phyloP scores from a whole-genome alignment of 1,140 invertebrate species.

The Scaptodrosophila lebanonensis region DNA sequence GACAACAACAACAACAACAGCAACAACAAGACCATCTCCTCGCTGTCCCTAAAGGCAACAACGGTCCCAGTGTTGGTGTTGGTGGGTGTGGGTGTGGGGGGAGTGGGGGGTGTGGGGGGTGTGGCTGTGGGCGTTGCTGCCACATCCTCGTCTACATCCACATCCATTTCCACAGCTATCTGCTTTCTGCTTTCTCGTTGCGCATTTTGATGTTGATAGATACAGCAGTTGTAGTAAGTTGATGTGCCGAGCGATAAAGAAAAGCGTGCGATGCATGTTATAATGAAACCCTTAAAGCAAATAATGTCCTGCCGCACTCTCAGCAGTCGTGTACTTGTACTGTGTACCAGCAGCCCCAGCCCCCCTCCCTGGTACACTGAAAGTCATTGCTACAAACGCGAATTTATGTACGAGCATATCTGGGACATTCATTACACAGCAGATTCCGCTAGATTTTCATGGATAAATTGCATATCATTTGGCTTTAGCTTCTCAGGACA shows the following conservation, averaged over 20 bases:
- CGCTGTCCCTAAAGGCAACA: too few relatives aligned
- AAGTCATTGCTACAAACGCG: not conserved
- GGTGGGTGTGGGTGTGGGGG: not conserved
- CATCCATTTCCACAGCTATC: constrained; percentile 25
- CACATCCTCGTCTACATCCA: not conserved
- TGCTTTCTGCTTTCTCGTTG: not conserved
- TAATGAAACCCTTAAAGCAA: constrained; percentile 75
- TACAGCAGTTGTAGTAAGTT: constrained; percentile 22
- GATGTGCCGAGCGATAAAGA: constrained; percentile 57
- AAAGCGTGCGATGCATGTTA: constrained; percentile 68
- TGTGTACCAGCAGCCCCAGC: not conserved
- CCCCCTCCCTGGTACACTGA: not conserved
- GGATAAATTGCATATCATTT: constrained; percentile 75
- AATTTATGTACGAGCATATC: constrained; percentile 22
- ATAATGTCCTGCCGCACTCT: constrained; percentile 47
- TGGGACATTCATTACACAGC: constrained; percentile 66
- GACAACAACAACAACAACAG: too few relatives aligned
- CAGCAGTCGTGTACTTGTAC: not conserved
- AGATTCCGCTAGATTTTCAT: constrained; percentile 62
- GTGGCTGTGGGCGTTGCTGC: constrained; percentile 2
- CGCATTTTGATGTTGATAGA: constrained; percentile 64
- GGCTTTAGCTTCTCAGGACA: constrained; percentile 36
- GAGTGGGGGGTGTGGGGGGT: not conserved
- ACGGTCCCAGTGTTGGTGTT: too few relatives aligned
- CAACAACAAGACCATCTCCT: too few relatives aligned